Percentiles rank a stretch among this genome's conserved stretches.
These are phyloP conservation scores for Baronia brevicornis DNA, from an alignment of 2,888 invertebrate species.

Conservation along the genomic window DNA sequence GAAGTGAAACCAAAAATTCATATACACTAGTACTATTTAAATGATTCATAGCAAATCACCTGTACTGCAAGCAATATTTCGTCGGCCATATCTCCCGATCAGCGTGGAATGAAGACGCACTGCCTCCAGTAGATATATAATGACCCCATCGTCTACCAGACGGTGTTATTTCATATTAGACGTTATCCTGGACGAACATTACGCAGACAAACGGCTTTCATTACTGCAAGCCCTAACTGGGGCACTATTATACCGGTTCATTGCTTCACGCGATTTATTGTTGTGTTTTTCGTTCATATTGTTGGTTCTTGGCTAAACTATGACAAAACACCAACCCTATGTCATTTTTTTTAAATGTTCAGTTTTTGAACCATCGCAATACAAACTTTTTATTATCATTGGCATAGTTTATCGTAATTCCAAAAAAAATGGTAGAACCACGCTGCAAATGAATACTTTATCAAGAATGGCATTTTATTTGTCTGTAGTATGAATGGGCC, in stretches of 20 bases:
- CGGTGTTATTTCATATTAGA: slow-evolving; percentile 63
- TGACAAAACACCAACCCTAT: too few species aligned
- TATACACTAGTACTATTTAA: not conserved
- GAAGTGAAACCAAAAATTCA: too few species aligned
- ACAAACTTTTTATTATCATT: too few species aligned
- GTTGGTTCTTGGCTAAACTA: too few species aligned
- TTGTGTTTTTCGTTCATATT: slow-evolving; percentile 10
- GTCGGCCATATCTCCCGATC: slow-evolving; percentile 51
- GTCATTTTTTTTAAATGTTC: too few species aligned
- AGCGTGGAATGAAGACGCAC: slow-evolving; percentile 34
- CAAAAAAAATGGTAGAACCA: too few species aligned
- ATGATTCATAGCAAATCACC: slow-evolving; percentile 9
- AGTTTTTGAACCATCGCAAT: too few species aligned
- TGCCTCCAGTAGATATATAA: slow-evolving; percentile 37
- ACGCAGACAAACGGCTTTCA: slow-evolving; percentile 59
- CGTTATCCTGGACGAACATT: slow-evolving; percentile 58
- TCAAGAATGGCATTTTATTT: too few species aligned
- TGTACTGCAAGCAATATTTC: slow-evolving; percentile 11
- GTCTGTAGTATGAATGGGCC: too few species aligned
- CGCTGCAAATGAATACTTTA: too few species aligned
- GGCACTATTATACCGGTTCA: slow-evolving; percentile 21
- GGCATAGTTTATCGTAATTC: too few species aligned
- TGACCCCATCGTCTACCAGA: slow-evolving; percentile 40
- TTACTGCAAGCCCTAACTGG: slow-evolving; percentile 34
- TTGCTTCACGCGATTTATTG: slow-evolving; percentile 18